Evolutionary conservation across 1,140 invertebrate species (phyloP), one percentile per base, ranked within the genome.

Genomic region (Xylocopa sonorina): DNA sequence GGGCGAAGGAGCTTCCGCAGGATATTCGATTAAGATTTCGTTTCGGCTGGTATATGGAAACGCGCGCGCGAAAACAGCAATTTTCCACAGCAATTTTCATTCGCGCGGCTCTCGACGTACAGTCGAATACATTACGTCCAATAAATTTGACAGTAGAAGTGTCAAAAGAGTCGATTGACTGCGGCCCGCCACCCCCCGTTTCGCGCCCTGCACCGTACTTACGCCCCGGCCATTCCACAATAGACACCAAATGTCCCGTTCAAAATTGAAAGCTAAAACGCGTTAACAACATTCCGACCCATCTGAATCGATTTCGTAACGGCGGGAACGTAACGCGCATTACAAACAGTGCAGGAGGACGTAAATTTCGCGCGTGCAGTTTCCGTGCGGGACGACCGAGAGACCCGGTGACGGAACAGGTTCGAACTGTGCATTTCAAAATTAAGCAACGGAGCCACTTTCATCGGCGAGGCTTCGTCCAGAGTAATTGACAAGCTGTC

Each of bases 211-310:
- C 50, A 21, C n/a, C 16, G 43, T 57, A 78, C 75, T 58, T 71
- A 41, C 66, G 48, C 76, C 57, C n/a, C 41, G 55, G 63, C 48
- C 53, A 62, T 78, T 73, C 78, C 78, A 74, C 78, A 75, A 80
- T 80, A 66, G 71, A 80, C 78, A 80, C 60, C 72, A 80, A 80
- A 75, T 75, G 71, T 75, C 75, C 55, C 75, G 67, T 71, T 78
- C 75, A 78, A 78, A 78, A 78, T 78, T 71, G 75, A 78, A 78
- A 69, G 75, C 75, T 78, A 78, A 78, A 78, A 69, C 75, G 75
- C 75, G 75, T 78, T 78, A 78, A 78, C 75, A 78, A 78, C 75
- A 78, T 78, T 78, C 66, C 75, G 67, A n/a, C 29, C 75, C 55
- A 60, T 71, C 75, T 71, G 75, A 71, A 78, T 78, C 67, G 75